phyloP scores from a whole-genome alignment of 2,888 invertebrate species.

The Nysson spinosus region DNA sequence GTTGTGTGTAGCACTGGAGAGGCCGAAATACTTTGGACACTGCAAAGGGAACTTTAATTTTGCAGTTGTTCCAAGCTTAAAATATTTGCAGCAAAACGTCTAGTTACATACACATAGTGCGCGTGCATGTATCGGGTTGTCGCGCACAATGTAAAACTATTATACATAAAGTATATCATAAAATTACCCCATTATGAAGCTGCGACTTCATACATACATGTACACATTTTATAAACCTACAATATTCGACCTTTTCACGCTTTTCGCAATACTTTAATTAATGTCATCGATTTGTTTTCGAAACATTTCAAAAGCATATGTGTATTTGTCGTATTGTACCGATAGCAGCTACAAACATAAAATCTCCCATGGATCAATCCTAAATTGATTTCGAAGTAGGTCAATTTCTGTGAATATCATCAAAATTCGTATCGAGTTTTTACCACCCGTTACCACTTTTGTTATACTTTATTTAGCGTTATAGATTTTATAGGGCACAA shows the following conservation, averaged over 20 bases:
- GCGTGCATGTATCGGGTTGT: background rate
- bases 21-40: conserved; percentile 89
- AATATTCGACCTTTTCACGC: too few relatives aligned
- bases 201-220: background rate
- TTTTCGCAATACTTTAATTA: background rate
- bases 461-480: too few relatives aligned
- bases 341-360: too few relatives aligned
- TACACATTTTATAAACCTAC: too few relatives aligned
- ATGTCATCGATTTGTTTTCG: background rate
- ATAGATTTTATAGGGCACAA: too few relatives aligned
- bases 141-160: background rate
- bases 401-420: too few relatives aligned
- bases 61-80: conserved; percentile 12
- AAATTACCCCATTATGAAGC: conserved; percentile 12
- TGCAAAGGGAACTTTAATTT: conserved; percentile 85
- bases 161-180: conserved; percentile 12
- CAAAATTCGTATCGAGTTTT: too few relatives aligned
- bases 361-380: too few relatives aligned
- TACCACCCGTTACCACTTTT: too few relatives aligned
- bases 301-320: too few relatives aligned
- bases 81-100: conserved; percentile 3
- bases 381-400: too few relatives aligned
- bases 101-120: conserved; percentile 5
- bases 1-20: conserved; percentile 89
- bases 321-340: too few relatives aligned